These are phyloP conservation scores for Thecocarcelia acutangulata DNA, from an alignment of 2,888 invertebrate genomes.

Conservation along the genomic window DNA sequence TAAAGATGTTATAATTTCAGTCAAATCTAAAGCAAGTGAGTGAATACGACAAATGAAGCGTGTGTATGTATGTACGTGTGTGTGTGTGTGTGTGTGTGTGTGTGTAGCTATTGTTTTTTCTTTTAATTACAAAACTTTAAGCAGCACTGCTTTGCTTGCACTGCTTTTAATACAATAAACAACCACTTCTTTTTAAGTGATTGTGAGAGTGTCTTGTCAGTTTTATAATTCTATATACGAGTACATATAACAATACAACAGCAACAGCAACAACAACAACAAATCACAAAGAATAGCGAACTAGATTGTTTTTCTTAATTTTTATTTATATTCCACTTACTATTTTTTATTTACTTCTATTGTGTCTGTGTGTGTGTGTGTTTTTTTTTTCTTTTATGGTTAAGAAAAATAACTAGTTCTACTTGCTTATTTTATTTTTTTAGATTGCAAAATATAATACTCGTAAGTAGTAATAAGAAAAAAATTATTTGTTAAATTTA, in stretches of 20 bases:
- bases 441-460: not conserved
- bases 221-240: slow-evolving; percentile 27
- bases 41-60: slow-evolving; percentile 33
- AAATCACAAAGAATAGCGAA: slow-evolving; percentile 31
- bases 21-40: slow-evolving; percentile 43
- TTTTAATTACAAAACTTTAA: not conserved
- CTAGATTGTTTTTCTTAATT: slow-evolving; percentile 45
- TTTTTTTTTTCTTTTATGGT: slow-evolving; percentile 37
- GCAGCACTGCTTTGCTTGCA: not conserved
- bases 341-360: slow-evolving; percentile 38
- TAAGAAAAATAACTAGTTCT: slow-evolving; percentile 43
- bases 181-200: not conserved
- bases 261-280: no score
- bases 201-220: not conserved
- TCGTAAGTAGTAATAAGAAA: slow-evolving; percentile 38
- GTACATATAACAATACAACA: not conserved
- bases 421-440: slow-evolving; percentile 39
- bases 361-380: slow-evolving; percentile 13
- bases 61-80: no score
- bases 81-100: no score
- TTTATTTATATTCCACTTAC: slow-evolving; percentile 46
- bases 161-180: not conserved
- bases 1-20: slow-evolving; percentile 64
- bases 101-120: not conserved
- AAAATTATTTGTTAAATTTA: no score